Evolutionary conservation across 1,140 invertebrate genomes (phyloP), one percentile per base, ranked within the genome.

Genomic region (Zaprionus vittiger): DNA sequence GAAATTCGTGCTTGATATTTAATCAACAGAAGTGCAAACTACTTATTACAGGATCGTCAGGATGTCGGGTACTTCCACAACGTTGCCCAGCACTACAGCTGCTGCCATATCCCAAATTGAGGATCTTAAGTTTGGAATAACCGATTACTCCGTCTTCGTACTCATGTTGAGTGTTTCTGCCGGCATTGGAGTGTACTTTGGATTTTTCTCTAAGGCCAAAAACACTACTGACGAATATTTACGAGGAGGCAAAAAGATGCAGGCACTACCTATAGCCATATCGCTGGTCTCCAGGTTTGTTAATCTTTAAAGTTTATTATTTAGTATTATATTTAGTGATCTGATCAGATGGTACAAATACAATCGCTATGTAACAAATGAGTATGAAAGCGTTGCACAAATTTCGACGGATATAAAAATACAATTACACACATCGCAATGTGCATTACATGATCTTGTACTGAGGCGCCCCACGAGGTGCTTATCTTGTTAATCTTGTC

Each of bases 111-210:
- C 47, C 1, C 49, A 22, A 17, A 24, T 57, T 1, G 81, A 79
- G 68, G 66, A 73, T 38, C 47, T 89, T 1, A 62, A 31, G 4
- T 95, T 95, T 65, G 93, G 93, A 17, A 77, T 93, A 52, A 80
- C 93, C 14, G 95, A 96, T 79, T 95, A 94, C 74, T 67, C 93
- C 1, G 95, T 96, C 2, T 96, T 96, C 69, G 90, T 91, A 0
- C 67, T 94, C 0, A 95, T 96, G 95, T 80, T 96, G 34, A 84
- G 91, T 0, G 69, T 95, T 0, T 96, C 95, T 4, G 93, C 95
- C 0, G 78, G 93, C 1, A 95, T 96, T 41, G 96, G 96, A 0
- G 85, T 96, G 2, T 96, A 95, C 81, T 96, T 95, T 79, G 96
- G 95, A 1, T 96, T 92, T 71, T 92, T 91, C 44, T 71, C 87